These are phyloP conservation scores for Spongia lamella DNA, from an alignment of 37 sponge, comb jelly and placozoan genomes.

Conservation along the genomic window DNA sequence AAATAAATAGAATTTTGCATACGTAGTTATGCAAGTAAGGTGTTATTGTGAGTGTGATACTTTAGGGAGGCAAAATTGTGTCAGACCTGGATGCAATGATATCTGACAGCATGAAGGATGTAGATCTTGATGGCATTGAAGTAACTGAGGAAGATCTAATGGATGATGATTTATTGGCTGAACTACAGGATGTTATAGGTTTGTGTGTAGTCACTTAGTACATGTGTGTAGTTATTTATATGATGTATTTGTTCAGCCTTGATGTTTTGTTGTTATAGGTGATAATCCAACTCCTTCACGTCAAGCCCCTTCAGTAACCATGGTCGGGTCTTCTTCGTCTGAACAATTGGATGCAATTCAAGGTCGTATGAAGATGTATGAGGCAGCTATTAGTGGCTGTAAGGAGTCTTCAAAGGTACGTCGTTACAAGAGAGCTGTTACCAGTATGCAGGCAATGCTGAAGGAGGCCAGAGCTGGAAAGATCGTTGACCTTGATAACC, in stretches of 20 bases:
- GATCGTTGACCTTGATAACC: conserved; percentile 13
- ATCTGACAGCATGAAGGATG: conserved; percentile 19
- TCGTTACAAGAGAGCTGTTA: conserved; percentile 63
- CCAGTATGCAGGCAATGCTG: conserved; percentile 38
- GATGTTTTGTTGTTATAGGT: neutral
- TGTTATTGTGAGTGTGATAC: no score
- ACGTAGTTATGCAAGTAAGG: no score
- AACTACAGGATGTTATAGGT: conserved; percentile 26
- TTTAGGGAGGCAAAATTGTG: no score
- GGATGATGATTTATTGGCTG: conserved; percentile 37
- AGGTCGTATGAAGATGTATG: conserved; percentile 29
- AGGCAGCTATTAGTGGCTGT: conserved; percentile 24
- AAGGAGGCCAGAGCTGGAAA: conserved; percentile 16
- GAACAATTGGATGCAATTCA: neutral
- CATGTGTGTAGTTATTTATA: conserved; percentile 15
- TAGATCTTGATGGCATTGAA: conserved; percentile 18
- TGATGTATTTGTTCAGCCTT: conserved; percentile 1
- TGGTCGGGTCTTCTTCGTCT: neutral
- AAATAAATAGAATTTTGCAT: no score
- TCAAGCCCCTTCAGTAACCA: neutral
- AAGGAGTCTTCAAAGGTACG: conserved; percentile 66
- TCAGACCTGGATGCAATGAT: neutral
- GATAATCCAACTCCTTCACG: neutral
- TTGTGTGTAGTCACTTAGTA: conserved; percentile 17
- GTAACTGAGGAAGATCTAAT: conserved; percentile 33